A percentile compares a stretch with the other conserved stretches of the same genome.
These are phyloP conservation scores for Nemotelus pantherinus DNA, from an alignment of 2,888 invertebrate species.

Conservation along the genomic window DNA sequence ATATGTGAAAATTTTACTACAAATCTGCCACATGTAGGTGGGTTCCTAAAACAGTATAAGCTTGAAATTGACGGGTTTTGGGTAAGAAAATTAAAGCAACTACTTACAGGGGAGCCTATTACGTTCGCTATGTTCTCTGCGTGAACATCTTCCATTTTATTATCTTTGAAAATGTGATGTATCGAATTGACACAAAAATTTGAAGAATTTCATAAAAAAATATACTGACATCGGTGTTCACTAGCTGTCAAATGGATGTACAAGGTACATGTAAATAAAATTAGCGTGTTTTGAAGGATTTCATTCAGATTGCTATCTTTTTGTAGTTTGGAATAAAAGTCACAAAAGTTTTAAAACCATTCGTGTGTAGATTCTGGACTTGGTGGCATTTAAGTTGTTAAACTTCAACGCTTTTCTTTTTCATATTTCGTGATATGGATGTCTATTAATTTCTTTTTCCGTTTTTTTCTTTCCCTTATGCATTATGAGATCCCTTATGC, in stretches of 20 bases:
- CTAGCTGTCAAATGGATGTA: constrained; percentile 7
- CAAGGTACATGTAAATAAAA: not conserved
- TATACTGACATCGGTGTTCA: constrained; percentile 12
- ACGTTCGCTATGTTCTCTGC: constrained; percentile 16
- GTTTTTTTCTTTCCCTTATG: no score
- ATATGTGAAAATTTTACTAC: constrained; percentile 45
- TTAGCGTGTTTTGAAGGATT: not conserved
- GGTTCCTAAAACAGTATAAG: constrained; percentile 33
- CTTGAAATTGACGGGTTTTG: not conserved
- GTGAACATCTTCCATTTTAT: constrained; percentile 17
- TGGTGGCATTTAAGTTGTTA: no score
- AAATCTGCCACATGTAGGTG: constrained; percentile 46
- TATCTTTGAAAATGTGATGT: not conserved
- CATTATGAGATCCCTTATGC: no score
- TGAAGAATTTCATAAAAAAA: constrained; percentile 29
- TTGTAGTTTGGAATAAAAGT: no score
- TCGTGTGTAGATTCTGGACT: no score
- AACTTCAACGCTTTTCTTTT: no score
- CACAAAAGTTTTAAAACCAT: no score
- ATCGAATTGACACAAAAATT: constrained; percentile 32
- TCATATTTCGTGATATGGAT: no score
- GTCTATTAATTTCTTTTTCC: no score
- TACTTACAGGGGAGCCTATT: constrained; percentile 21
- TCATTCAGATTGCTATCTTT: no score
- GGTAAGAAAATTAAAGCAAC: not conserved